A percentile compares a stretch with the other conserved stretches of the same genome.
phyloP scores from a whole-genome alignment of 30 jellyfish, hydroid and myxozoan genomes.

The Pelagia noctiluca region DNA sequence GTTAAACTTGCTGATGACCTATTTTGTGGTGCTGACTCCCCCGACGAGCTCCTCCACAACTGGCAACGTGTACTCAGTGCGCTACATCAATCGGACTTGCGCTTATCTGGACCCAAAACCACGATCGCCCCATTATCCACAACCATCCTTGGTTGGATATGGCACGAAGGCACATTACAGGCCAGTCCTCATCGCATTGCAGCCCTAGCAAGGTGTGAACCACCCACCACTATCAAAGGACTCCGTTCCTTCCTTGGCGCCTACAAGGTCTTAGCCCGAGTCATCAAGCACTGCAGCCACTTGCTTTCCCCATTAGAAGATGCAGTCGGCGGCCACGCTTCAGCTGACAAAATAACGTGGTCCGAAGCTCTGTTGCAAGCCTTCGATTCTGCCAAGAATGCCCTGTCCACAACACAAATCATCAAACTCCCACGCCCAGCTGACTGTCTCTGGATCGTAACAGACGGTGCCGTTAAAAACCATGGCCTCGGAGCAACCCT shows the following conservation, averaged over 20 bases:
- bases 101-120: conserved; percentile 52
- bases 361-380: conserved; percentile 13
- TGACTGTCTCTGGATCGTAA: conserved; percentile 40
- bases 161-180: conserved; percentile 51
- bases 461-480: too few relatives aligned
- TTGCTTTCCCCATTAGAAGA: conserved; percentile 40
- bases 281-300: conserved; percentile 25
- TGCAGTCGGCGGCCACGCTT: conserved; percentile 41
- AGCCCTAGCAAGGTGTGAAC: conserved; percentile 48
- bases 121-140: conserved; percentile 65
- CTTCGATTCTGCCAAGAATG: conserved; percentile 21
- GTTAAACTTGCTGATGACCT: conserved; percentile 73
- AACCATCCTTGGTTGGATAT: conserved; percentile 75
- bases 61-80: conserved; percentile 52
- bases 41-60: conserved; percentile 22
- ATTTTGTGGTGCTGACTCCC: conserved; percentile 50
- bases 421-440: conserved; percentile 47
- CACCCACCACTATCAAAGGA: conserved; percentile 59
- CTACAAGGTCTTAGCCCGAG: conserved; percentile 62
- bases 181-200: conserved; percentile 68
- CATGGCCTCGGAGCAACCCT: too few relatives aligned
- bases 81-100: conserved; percentile 13
- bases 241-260: conserved; percentile 69
- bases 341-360: conserved; percentile 25
- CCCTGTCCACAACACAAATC: neutral